Conservation (phyloP, 2,797 vertebrate genomes). For the Enteromius treurensis region DNA sequence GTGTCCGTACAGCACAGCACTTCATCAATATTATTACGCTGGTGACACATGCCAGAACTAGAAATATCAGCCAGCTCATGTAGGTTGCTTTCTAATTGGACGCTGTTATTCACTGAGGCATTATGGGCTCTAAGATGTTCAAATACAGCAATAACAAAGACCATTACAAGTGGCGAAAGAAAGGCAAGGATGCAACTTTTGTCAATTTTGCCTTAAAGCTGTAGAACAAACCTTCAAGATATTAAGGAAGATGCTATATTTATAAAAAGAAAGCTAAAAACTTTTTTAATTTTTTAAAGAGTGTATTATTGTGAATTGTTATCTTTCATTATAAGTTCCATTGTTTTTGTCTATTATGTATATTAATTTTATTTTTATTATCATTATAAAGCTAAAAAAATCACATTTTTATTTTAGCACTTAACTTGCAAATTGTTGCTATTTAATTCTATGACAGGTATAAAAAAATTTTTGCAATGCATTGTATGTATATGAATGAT, state of each 20-base stretch:
- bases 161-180: background rate
- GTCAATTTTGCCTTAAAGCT: background rate
- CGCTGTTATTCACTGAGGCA: background rate
- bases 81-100: conserved; percentile 23
- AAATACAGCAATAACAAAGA: background rate
- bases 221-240: background rate
- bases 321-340: background rate
- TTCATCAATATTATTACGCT: conserved; percentile 21
- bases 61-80: conserved; percentile 14
- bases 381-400: background rate
- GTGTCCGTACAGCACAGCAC: background rate
- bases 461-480: background rate
- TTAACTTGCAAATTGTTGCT: background rate
- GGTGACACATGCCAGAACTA: conserved; percentile 16
- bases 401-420: background rate
- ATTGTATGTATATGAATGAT: background rate
- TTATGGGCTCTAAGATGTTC: background rate
- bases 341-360: background rate
- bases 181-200: background rate
- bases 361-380: background rate
- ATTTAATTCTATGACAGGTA: background rate
- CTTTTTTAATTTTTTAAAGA: background rate
- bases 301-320: background rate
- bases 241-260: background rate
- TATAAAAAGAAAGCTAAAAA: background rate